Conservation (phyloP, 2,113 vertebrate genomes). For the Larimichthys polyactis region DNA sequence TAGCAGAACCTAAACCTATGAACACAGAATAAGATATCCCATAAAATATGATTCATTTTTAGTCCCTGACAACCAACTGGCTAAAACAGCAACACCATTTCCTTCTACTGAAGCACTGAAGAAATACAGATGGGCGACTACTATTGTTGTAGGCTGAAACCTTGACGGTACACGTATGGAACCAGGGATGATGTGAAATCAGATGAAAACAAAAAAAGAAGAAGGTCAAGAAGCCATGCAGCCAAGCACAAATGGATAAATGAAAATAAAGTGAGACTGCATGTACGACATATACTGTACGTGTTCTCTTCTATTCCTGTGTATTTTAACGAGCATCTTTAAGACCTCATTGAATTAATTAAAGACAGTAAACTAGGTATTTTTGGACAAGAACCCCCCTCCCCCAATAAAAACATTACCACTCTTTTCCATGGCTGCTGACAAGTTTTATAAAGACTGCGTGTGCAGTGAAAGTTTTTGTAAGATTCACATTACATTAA, state of each 20-base stretch:
- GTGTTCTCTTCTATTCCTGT: constrained; percentile 34
- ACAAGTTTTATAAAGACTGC: constrained; percentile 45
- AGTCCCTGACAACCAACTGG: background rate
- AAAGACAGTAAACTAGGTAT: constrained; percentile 71
- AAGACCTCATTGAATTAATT: constrained; percentile 72
- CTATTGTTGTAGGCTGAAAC: background rate
- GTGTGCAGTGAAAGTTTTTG: constrained; percentile 45
- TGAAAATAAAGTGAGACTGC: background rate
- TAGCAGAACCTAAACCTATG: background rate
- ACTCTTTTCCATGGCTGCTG: constrained; percentile 65
- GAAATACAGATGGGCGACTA: background rate
- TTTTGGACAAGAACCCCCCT: constrained; percentile 66
- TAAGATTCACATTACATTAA: constrained; percentile 25
- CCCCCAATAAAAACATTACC: constrained; percentile 65
- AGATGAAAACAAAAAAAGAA: background rate
- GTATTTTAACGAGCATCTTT: constrained; percentile 57
- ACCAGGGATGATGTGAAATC: background rate
- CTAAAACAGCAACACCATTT: background rate
- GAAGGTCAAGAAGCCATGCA: background rate
- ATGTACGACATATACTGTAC: background rate
- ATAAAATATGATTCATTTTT: background rate
- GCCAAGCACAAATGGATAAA: background rate
- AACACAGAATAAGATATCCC: background rate
- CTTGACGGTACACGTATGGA: background rate
- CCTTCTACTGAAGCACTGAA: background rate